These are phyloP conservation scores for Pocillopora meandrina DNA, from an alignment of 92 coral and sea anemone species.

Conservation along the genomic window DNA sequence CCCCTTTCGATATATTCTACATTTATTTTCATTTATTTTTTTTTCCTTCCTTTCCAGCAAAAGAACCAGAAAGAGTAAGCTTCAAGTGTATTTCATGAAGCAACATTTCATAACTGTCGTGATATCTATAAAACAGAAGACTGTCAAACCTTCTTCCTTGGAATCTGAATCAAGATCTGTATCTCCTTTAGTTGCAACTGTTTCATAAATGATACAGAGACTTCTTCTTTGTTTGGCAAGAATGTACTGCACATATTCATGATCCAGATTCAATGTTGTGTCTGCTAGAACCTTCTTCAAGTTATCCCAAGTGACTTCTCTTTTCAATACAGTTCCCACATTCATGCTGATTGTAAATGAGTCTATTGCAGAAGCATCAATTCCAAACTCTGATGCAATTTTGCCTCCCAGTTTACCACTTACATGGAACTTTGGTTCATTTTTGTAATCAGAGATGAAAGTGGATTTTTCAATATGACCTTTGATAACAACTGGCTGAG, in stretches of 20 bases:
- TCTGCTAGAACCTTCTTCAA: constrained; percentile 61
- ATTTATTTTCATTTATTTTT: too few species aligned
- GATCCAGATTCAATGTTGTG: constrained; percentile 66
- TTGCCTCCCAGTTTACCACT: constrained; percentile 88
- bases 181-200: constrained; percentile 61
- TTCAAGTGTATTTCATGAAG: too few species aligned
- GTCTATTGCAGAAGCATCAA: constrained; percentile 76
- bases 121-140: background rate
- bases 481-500: constrained; percentile 67
- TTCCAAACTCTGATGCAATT: constrained; percentile 87
- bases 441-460: constrained; percentile 76
- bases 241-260: constrained; percentile 76
- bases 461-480: constrained; percentile 52
- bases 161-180: constrained; percentile 65
- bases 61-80: too few species aligned
- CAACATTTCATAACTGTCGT: too few species aligned
- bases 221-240: constrained; percentile 62
- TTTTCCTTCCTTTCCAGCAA: too few species aligned
- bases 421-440: constrained; percentile 82
- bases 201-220: constrained; percentile 71
- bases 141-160: constrained; percentile 59
- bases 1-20: too few species aligned
- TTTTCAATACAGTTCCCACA: constrained; percentile 77
- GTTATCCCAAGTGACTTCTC: constrained; percentile 76
- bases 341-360: constrained; percentile 83